Conservation (phyloP, 2,888 invertebrate genomes). For the Amblyteles armatorius region DNA sequence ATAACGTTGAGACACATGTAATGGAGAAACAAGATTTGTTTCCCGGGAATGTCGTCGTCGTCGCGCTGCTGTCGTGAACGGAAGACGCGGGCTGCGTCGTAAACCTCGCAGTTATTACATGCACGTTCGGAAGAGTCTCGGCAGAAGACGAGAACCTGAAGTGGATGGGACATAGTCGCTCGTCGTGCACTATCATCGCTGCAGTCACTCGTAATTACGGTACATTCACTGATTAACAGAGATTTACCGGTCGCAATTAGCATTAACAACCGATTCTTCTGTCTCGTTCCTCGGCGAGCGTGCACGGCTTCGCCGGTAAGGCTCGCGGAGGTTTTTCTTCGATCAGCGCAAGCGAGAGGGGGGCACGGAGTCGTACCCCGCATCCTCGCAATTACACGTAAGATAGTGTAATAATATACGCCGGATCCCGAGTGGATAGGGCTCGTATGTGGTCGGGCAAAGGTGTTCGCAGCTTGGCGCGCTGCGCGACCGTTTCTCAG, state of each 20-base stretch:
- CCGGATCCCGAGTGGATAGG: neutral
- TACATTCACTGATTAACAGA: constrained; percentile 68
- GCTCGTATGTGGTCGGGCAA: neutral
- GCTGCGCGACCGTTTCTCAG: constrained; percentile 8
- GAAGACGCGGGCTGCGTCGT: constrained; percentile 50
- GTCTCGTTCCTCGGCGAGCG: constrained; percentile 35
- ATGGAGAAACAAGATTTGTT: constrained; percentile 56
- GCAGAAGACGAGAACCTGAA: constrained; percentile 13
- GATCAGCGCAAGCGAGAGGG: neutral
- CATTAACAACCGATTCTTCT: constrained; percentile 68
- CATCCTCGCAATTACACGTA: constrained; percentile 6
- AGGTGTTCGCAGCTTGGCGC: neutral
- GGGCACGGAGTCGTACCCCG: neutral
- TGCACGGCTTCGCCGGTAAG: constrained; percentile 12
- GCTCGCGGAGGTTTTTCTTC: neutral
- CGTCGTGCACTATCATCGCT: constrained; percentile 61
- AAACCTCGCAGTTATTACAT: constrained; percentile 60
- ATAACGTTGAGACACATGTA: constrained; percentile 4
- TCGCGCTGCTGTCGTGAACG: constrained; percentile 43
- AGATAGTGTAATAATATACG: constrained; percentile 4
- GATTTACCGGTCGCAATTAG: constrained; percentile 68
- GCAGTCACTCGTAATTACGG: constrained; percentile 65
- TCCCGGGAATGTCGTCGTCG: constrained; percentile 52
- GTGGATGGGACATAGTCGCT: constrained; percentile 25
- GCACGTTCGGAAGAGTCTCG: constrained; percentile 20